Conservation (phyloP, 2,113 vertebrate species). For the Varanus salvator region DNA sequence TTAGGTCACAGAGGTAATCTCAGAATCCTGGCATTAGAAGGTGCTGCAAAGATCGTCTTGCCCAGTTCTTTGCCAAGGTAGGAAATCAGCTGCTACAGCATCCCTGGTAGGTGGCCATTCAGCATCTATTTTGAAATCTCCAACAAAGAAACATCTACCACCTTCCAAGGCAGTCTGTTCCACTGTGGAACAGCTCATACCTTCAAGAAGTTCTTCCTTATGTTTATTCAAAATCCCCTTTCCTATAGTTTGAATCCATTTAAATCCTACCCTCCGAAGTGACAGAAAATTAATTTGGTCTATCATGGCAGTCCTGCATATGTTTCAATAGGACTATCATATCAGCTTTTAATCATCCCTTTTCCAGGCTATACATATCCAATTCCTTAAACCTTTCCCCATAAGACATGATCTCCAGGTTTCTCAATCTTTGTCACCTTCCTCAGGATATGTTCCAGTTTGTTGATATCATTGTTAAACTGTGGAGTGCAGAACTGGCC, state of each 20-base stretch:
- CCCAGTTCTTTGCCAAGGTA: background rate
- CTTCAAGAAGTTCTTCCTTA: background rate
- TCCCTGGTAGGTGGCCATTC: background rate
- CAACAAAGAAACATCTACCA: background rate
- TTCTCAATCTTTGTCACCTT: no score
- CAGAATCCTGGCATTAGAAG: background rate
- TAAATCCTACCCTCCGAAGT: background rate
- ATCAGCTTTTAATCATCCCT: no score
- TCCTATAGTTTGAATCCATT: background rate
- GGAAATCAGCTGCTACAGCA: background rate
- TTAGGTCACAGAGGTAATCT: background rate
- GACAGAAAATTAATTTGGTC: background rate
- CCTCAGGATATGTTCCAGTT: no score
- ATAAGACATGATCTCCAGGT: no score
- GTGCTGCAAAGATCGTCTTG: background rate
- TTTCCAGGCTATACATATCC: no score
- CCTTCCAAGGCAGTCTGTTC: background rate
- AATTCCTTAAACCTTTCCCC: no score
- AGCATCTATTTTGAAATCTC: background rate
- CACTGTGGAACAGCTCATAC: background rate
- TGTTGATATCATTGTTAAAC: no score
- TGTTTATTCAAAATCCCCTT: background rate
- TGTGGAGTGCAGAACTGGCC: no score
- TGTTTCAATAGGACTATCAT: background rate
- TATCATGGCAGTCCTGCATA: background rate